Base-by-base conservation (phyloP, 1,140 invertebrate species). In the Luehdorfia chinensis region DNA sequence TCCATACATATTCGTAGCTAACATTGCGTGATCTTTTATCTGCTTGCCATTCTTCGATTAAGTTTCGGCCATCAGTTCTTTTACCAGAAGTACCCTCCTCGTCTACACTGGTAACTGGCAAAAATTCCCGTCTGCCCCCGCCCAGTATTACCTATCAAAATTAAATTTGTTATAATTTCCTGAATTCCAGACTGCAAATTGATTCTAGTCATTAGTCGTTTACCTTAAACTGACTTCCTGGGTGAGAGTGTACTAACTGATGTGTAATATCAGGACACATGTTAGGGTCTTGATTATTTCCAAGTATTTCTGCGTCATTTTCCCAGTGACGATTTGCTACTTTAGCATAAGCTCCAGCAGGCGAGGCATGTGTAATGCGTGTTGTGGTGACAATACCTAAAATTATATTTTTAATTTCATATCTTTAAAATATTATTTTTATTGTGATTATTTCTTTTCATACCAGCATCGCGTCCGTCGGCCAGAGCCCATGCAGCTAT, bases 301-400 rank as follows among this genome's bases (percentile, higher is more conserved):
- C 61, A 30, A 59, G 15, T 9, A 94, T 80, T 32, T 90, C 87
- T 1, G 77, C 85, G 65, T 95, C 92, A 59, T 88, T 90, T 81
- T 96, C 94, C 94, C 94, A 96, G 53, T 93, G 88, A 11, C 94
- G 88, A 55, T 92, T 86, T 0, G 94, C 88, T 0, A 90, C 88
- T 56, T 94, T 91, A 0, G 95, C 94, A 77, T 94, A 98, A 1
- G 88, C 80, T 4, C 88, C 88, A 0, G 93, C 90, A 0, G 94
- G 94, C 0, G 94, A 94, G 5, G 94, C 94, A 66, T 95, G 93
- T 0, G 94, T 95, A 1, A 95, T 87, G 15, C 94, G 87, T 0
- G 94, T 93, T 2, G 92, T 95, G 0, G 94, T 95, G 9, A 95
- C 93, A 4, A 95, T 69, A 57, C 94, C 94, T 63, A 90, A 11